A percentile compares a stretch with the other conserved stretches of the same genome.
Evolutionary conservation across 2,113 vertebrate species (phyloP).

Genomic region (Pagrus major): DNA sequence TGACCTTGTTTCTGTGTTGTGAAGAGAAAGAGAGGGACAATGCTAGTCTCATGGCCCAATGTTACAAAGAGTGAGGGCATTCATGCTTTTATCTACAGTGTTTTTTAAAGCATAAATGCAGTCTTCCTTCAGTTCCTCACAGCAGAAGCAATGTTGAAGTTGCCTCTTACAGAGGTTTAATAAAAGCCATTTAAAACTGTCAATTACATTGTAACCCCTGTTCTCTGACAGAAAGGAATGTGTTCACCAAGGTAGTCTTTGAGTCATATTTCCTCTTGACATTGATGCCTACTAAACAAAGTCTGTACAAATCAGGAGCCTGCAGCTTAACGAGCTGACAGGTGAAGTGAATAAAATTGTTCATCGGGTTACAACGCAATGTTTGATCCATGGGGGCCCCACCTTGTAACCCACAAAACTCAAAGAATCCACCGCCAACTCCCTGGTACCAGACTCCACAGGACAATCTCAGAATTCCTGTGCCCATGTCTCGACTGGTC

Average conservation of each 20-base stretch:
- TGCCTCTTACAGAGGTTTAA: background rate
- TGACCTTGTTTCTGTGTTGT: background rate
- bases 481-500: too few relatives aligned
- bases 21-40: background rate
- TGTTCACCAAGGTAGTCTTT: background rate
- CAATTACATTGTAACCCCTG: background rate
- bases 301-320: too few relatives aligned
- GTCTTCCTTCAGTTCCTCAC: background rate
- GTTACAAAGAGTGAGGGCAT: background rate
- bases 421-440: too few relatives aligned
- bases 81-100: background rate
- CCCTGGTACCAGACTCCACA: too few relatives aligned
- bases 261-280: background rate
- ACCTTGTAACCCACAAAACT: too few relatives aligned
- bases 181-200: background rate
- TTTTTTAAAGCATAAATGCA: constrained; percentile 19
- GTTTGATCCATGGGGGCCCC: too few relatives aligned
- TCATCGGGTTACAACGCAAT: too few relatives aligned
- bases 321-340: too few relatives aligned
- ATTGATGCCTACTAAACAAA: background rate
- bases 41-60: background rate
- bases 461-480: too few relatives aligned
- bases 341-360: too few relatives aligned
- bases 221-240: background rate
- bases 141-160: background rate